Percentiles rank a stretch among this genome's conserved stretches.
Evolutionary conservation across 1,140 invertebrate genomes (phyloP).

Genomic region (Epicauta chinensis): DNA sequence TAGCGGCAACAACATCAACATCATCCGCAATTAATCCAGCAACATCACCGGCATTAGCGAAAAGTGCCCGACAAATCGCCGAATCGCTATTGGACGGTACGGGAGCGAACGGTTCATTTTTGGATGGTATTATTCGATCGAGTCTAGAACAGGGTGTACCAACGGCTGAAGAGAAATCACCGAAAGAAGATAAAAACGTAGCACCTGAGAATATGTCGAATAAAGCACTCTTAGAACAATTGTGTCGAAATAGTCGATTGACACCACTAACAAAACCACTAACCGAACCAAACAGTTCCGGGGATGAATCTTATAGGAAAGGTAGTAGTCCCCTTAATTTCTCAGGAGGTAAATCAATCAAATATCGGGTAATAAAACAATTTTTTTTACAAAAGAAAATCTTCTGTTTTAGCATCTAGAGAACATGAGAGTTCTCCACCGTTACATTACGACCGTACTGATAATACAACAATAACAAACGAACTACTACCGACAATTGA

Average conservation of each 20-base stretch:
- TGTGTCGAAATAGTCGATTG: conserved; percentile 55
- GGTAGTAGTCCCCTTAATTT: conserved; percentile 36
- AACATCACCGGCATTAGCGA: conserved; percentile 42
- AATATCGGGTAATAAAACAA: conserved; percentile 15
- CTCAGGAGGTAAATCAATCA: conserved; percentile 15
- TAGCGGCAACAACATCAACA: conserved; percentile 15
- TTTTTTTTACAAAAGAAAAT: neutral
- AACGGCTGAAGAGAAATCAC: conserved; percentile 25
- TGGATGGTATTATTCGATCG: conserved; percentile 75
- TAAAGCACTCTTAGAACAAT: conserved; percentile 62
- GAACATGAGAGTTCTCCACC: conserved; percentile 18
- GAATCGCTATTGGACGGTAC: conserved; percentile 55
- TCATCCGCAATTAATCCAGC: conserved; percentile 24
- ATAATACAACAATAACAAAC: too few species aligned
- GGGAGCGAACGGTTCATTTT: conserved; percentile 62
- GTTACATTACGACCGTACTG: conserved; percentile 21
- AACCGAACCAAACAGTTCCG: conserved; percentile 30
- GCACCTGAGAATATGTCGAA: conserved; percentile 50
- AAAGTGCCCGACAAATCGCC: conserved; percentile 53
- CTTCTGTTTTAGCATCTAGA: conserved; percentile 7
- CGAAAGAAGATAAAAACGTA: conserved; percentile 39
- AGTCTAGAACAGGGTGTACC: conserved; percentile 60
- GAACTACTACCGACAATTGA: conserved; percentile 39
- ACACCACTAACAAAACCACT: conserved; percentile 49
- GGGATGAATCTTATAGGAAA: conserved; percentile 38